Evolutionary conservation across 1,140 invertebrate genomes (phyloP), one percentile per base, ranked within the genome.

Genomic region (Lepidurus apus): DNA sequence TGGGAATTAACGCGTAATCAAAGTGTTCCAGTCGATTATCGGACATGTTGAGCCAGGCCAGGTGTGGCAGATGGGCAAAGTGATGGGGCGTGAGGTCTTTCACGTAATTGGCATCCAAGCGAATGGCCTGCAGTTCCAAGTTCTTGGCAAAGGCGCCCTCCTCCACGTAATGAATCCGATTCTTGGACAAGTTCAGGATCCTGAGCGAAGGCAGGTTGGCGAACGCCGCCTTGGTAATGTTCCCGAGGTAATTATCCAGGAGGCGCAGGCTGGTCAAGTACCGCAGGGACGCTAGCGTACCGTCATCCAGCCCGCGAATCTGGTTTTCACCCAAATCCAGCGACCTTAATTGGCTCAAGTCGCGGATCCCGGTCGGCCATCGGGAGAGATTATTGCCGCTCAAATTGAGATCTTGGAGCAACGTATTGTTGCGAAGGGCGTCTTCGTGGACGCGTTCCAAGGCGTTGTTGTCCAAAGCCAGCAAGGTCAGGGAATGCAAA

Each of bases 11-110:
- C 17, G 91, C 89, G 85, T 96, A 97, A 85, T 97, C 95, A 86
- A 97, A 97, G 90, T 92, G 92, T 82, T 93, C 89, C 81, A 97
- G 87, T 82, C 91, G 90, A 87, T 97, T 97, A 86, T 95, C 93
- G 42, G 93, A 95, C 79, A 96, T 91, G 86, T 97, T 97, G 42
- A 97, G 86, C 93, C 93, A 95, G 81, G 94, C 86, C 74, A 97
- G 86, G 81, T 91, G 91, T 1, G 91, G 89, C 82, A 95, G 90
- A 82, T 94, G 91, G 79, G 90, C 90, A 84, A 97, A 96, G 26
- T 78, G 76, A 9, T 77, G 77, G 17, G 42, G 44, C 13, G 89
- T 91, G 34, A 97, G 85, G 79, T 90, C 88, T 65, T 65, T 65
- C 17, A 65, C n/a, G 53, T 65, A 65, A 85, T 97, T 97, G 34